Evolutionary conservation across 2,113 vertebrate genomes (phyloP), one percentile per base, ranked within the genome.

Genomic region (Ammospiza nelsoni): DNA sequence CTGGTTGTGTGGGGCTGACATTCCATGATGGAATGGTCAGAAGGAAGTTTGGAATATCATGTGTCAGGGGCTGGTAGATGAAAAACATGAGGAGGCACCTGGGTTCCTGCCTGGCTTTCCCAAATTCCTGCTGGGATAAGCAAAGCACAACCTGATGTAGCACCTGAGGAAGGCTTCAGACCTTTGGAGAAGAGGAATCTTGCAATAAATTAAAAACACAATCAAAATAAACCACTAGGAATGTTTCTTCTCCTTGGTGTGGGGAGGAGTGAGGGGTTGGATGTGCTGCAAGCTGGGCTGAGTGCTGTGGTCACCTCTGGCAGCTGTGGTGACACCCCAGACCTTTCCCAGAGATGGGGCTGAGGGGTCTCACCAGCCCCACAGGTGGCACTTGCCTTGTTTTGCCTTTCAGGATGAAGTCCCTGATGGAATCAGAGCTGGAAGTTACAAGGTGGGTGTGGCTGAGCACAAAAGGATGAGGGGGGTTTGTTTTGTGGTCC

Each of bases 391-490:
- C 3, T 0, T 4, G 73, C 48, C 71, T 46, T 8, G 68, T n/a
- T 95, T 41, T 94, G n/a, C 63, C 92, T 97, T 96, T 68, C 97
- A 99, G 99, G 98, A 98, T 25, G 98, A 98, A 79, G 97, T 99
- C 44, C 99, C 99, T 7, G 98, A 97, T 91, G 99, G 99, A 44
- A 98, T 99, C 94, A 97, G 98, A 87, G 97, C 98, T 37, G 92
- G 94, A 5, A 96, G 97, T 49, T 98, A 98, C 72, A 99, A 99
- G 98, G 99, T 99, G 84, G 69, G 93, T 58, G 25, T 37, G 35
- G 23, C n/a, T 3, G 20, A 27, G 68, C 52, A 4, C 43, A 44
- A 6, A 39, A 24, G 29, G 52, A 6, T 1, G 1, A 24, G 57
- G 31, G 31, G 39, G 2, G 18, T 37, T 69, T 21, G 0, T 6